phyloP scores from a whole-genome alignment of 1,140 invertebrate species.

The Oryzaephilus surinamensis region DNA sequence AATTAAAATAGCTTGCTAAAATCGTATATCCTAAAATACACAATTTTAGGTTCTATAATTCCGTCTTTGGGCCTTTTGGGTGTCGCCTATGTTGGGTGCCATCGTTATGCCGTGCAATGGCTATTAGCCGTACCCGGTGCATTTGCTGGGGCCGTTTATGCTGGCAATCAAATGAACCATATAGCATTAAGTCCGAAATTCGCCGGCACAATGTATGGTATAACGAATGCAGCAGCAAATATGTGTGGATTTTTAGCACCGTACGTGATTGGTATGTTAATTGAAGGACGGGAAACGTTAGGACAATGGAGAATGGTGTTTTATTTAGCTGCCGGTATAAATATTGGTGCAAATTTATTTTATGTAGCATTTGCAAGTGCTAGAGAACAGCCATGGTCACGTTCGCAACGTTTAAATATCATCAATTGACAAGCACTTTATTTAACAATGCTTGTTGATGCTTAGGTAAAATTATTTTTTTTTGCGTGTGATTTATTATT shows the following conservation, averaged over 20 bases:
- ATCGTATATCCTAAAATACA: neutral
- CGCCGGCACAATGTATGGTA: constrained; percentile 79
- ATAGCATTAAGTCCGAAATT: constrained; percentile 75
- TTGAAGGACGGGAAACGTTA: constrained; percentile 66
- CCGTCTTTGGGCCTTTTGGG: constrained; percentile 63
- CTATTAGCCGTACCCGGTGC: constrained; percentile 60
- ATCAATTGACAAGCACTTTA: constrained; percentile 33
- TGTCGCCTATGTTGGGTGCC: constrained; percentile 66
- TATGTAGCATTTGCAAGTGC: constrained; percentile 76
- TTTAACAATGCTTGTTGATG: constrained; percentile 28
- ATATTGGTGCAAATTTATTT: constrained; percentile 63
- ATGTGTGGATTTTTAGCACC: constrained; percentile 80
- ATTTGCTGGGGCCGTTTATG: constrained; percentile 62
- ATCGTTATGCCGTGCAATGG: constrained; percentile 55
- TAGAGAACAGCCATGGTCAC: constrained; percentile 67
- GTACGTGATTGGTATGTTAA: constrained; percentile 61
- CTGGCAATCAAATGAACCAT: constrained; percentile 80
- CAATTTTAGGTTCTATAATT: constrained; percentile 48
- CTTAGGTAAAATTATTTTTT: constrained; percentile 12
- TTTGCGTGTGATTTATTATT: too few relatives aligned
- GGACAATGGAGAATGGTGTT: constrained; percentile 81
- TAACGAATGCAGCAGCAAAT: constrained; percentile 80
- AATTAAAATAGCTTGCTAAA: constrained; percentile 2
- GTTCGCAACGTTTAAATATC: constrained; percentile 24
- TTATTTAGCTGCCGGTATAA: constrained; percentile 72